Base-by-base conservation (phyloP, 2,113 vertebrate species). In the Saccopteryx bilineata region DNA sequence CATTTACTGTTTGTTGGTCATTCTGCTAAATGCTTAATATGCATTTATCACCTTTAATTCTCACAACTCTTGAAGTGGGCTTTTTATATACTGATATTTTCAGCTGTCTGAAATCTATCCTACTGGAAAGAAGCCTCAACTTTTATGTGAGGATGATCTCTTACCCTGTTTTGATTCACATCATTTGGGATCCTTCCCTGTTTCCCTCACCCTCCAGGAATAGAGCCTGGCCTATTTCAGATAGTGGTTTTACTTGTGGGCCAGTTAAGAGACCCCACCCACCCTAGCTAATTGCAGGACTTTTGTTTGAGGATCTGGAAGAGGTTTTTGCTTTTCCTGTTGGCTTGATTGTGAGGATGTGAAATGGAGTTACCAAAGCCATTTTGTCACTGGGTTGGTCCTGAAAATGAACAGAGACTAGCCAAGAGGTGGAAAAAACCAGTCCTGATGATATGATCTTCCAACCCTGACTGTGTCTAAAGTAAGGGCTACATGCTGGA, bases 381-480 rank as follows among this genome's bases (percentile, higher is more conserved):
- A 50, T 66, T 93, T 93, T 91, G 71, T 96, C 46, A 33, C 71
- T 14, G 91, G 56, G 39, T 63, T 28, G n/a, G 58, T 82, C 33
- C 26, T 83, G 66, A 88, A 92, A 80, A 81, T 69, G 58, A 84
- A 39, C 48, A 39, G 63, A 71, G 28, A 33, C 48, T 88, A 48
- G 17, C 19, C 78, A 54, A 52, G 65, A 87, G 48, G 58, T 72
- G 24, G 24, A 60, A 39, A 80, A 66, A 82, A 74, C 75, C 39
- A 13, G 5, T 80, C 23, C 33, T 86, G 54, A 26, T 79, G 78
- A 69, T 76, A 60, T 80, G 78, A 69, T 76, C 8, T 68, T 74
- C 24, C 52, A 84, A 79, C 39, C 11, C 23, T 81, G 48, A 69
- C 39, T 71, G 5, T 94, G n/a, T 54, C 19, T 80, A 28, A 61